Evolutionary conservation across 2,113 vertebrate species (phyloP).

Genomic region (Sebastes schlegelii): DNA sequence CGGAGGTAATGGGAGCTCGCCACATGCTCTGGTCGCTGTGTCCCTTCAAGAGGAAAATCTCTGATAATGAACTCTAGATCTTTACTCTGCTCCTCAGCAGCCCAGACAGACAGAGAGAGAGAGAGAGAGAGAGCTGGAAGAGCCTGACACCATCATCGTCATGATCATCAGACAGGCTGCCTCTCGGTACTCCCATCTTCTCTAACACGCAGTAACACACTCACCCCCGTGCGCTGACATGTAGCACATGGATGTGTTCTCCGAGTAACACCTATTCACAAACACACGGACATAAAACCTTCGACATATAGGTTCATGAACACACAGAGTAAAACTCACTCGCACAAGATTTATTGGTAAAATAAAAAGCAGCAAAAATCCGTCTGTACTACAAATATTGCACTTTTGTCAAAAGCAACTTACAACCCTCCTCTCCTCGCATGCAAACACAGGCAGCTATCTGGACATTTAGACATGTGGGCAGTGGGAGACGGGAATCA

Average conservation of each 20-base stretch:
- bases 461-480: neutral
- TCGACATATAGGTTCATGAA: neutral
- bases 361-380: neutral
- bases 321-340: no score
- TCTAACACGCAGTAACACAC: neutral
- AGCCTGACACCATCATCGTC: constrained; percentile 12
- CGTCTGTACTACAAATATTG: no score
- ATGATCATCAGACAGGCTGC: constrained; percentile 6
- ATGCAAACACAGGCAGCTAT: neutral
- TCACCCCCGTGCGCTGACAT: neutral
- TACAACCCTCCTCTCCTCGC: neutral
- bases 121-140: constrained; percentile 12
- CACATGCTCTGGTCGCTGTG: constrained; percentile 33
- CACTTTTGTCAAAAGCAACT: neutral
- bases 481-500: neutral
- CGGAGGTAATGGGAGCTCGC: constrained; percentile 46
- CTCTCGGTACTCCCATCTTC: neutral
- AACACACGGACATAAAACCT: neutral
- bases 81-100: constrained; percentile 43
- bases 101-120: constrained; percentile 1
- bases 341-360: neutral
- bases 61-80: constrained; percentile 62
- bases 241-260: neutral
- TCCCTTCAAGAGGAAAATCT: constrained; percentile 66
- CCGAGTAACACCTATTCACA: neutral